Percentiles rank a stretch among this genome's conserved stretches.
Evolutionary conservation across 1,140 invertebrate species (phyloP).

Genomic region (Contarinia nasturtii): DNA sequence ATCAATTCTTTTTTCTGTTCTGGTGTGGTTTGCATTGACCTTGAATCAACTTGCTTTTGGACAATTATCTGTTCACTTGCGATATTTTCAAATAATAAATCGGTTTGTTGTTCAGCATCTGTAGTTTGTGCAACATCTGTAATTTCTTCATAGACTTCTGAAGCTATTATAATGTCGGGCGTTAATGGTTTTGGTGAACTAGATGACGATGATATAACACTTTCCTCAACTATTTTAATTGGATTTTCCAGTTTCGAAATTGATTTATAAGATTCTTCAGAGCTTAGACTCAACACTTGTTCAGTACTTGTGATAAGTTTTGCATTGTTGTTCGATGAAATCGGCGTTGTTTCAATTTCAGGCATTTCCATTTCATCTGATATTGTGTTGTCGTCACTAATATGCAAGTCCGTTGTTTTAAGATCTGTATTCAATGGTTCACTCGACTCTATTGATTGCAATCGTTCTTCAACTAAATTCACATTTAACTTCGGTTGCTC

Average conservation of each 20-base stretch:
- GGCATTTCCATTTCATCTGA: conserved; percentile 1
- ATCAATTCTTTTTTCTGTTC: neutral
- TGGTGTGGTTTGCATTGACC: conserved; percentile 2
- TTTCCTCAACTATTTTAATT: conserved; percentile 45
- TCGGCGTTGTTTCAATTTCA: conserved; percentile 3
- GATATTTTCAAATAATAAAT: conserved; percentile 9
- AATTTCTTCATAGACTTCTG: conserved; percentile 33
- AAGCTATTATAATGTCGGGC: conserved; percentile 32
- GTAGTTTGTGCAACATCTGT: conserved; percentile 26
- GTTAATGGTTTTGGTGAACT: conserved; percentile 15
- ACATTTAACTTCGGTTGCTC: conserved; percentile 19
- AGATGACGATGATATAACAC: conserved; percentile 19
- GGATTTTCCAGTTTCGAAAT: conserved; percentile 31
- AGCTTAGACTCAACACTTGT: conserved; percentile 13
- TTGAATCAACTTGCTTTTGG: neutral
- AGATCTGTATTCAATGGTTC: neutral
- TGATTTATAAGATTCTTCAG: conserved; percentile 31
- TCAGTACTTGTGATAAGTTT: neutral
- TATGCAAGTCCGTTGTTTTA: neutral
- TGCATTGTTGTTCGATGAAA: conserved; percentile 1
- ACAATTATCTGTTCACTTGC: too few species aligned
- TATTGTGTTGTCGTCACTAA: conserved; percentile 1
- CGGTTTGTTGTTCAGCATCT: conserved; percentile 28
- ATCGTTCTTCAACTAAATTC: conserved; percentile 15
- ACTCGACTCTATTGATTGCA: conserved; percentile 1